phyloP scores from a whole-genome alignment of 2,113 vertebrate species.

The Peromyscus leucopus region DNA sequence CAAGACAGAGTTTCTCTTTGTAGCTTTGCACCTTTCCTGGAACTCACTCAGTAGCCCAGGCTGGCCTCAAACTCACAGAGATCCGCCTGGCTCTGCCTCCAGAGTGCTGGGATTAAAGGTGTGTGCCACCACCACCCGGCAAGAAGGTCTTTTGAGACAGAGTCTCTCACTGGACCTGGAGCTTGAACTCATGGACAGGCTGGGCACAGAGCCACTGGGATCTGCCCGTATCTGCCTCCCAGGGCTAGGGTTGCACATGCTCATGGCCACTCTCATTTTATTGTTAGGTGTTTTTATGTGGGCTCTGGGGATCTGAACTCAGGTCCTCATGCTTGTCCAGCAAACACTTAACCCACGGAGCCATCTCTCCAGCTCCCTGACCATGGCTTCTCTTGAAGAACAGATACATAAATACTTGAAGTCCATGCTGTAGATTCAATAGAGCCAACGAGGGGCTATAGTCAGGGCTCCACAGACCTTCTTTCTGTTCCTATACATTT shows the following conservation, averaged over 20 bases:
- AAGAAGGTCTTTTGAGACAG: not conserved
- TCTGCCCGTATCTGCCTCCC: not conserved
- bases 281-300: too few species aligned
- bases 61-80: too few species aligned
- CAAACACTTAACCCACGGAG: not conserved
- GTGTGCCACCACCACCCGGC: too few species aligned
- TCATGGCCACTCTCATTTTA: too few species aligned
- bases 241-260: not conserved
- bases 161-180: not conserved
- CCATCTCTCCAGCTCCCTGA: too few species aligned
- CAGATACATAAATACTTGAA: not conserved
- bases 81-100: too few species aligned
- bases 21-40: too few species aligned
- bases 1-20: too few species aligned
- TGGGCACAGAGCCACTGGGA: not conserved
- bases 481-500: not conserved
- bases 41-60: too few species aligned
- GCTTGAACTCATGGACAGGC: not conserved
- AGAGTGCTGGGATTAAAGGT: too few species aligned
- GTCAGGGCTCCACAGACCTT: rapidly evolving
- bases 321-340: not conserved
- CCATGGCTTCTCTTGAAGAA: not conserved
- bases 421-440: not conserved
- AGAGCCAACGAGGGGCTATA: too few species aligned
- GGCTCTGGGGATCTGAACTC: not conserved